Evolutionary conservation across 2,113 vertebrate genomes (phyloP), one percentile per base, ranked within the genome.

Genomic region (Cyprinus carpio): DNA sequence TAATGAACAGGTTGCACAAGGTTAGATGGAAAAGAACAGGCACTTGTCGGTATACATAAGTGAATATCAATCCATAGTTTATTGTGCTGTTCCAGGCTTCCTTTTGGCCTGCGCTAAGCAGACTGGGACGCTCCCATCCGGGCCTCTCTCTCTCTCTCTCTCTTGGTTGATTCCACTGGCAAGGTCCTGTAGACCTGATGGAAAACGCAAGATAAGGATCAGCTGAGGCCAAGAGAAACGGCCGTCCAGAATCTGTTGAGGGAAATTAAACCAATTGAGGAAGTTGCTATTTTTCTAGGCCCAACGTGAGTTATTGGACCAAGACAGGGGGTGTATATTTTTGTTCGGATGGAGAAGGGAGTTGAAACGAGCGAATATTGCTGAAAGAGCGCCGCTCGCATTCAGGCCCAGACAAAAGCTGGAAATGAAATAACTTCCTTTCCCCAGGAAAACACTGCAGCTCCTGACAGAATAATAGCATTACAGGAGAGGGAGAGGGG

Each of bases 381-480:
- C 98, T 97, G 97, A 97, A 96, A 96, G 96, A 97, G 96, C 97
- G 96, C 92, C 96, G 95, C 94, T 97, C 95, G 89, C 97, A 97
- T 97, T 97, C 96, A 97, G 92, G 91, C 93, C 64, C 91, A 95
- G 95, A 99, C 97, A 99, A 99, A 99, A 96, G 96, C 96, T 97
- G 98, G 98, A 99, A 99, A 98, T 99, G 97, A 98, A 99, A 97
- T 96, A 96, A 98, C 96, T 97, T 99, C 97, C 97, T 97, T 95
- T 96, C 91, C 43, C 18, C 90, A 94, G 95, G 94, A 96, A 96
- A 94, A 93, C 94, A 94, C 91, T 87, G 93, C 87, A 93, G 95
- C 96, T 97, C 96, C 95, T 93, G 96, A 96, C 96, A 97, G 96
- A 98, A 99, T 97, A 98, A 99, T 96, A 98, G 96, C 93, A 87